A percentile compares a stretch with the other conserved stretches of the same genome.
phyloP scores from a whole-genome alignment of 2,797 vertebrate species.

The Gymnopithys bicolor region DNA sequence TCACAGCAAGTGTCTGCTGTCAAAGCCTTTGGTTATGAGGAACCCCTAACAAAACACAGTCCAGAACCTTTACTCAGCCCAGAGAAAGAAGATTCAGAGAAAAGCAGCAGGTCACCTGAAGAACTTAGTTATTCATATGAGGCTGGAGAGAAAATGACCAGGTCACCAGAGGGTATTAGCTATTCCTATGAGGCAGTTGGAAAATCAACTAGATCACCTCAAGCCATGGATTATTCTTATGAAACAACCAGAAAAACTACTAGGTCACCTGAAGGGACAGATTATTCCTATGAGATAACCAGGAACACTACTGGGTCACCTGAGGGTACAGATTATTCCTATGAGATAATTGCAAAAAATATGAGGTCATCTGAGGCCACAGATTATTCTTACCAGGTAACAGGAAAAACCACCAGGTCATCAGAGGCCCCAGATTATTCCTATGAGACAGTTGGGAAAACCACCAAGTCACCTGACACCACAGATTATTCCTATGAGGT shows the following conservation, averaged over 20 bases:
- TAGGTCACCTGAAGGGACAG: conserved; percentile 51
- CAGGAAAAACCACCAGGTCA: conserved; percentile 51
- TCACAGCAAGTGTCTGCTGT: conserved; percentile 47
- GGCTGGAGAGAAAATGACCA: conserved; percentile 42
- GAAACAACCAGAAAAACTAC: conserved; percentile 46
- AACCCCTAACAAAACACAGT: conserved; percentile 69
- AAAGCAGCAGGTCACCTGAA: conserved; percentile 66
- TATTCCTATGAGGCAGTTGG: conserved; percentile 57
- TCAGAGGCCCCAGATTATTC: neutral
- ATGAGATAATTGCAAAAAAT: conserved; percentile 67
- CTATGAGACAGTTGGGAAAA: conserved; percentile 50
- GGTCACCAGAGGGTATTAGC: conserved; percentile 66
- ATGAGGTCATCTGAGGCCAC: conserved; percentile 34
- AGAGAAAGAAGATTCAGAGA: conserved; percentile 77
- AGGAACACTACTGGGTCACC: conserved; percentile 48
- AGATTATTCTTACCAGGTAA: conserved; percentile 58
- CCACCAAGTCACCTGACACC: neutral
- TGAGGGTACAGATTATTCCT: conserved; percentile 48
- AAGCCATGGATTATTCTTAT: conserved; percentile 69
- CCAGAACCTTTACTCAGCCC: conserved; percentile 66
- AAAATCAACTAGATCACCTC: conserved; percentile 50
- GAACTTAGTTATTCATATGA: conserved; percentile 73
- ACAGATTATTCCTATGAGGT: conserved; percentile 66
- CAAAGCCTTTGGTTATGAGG: conserved; percentile 74
- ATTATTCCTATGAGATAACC: conserved; percentile 68